These are phyloP conservation scores for Drosophila mimica DNA, from an alignment of 2,888 invertebrate genomes.

Conservation along the genomic window DNA sequence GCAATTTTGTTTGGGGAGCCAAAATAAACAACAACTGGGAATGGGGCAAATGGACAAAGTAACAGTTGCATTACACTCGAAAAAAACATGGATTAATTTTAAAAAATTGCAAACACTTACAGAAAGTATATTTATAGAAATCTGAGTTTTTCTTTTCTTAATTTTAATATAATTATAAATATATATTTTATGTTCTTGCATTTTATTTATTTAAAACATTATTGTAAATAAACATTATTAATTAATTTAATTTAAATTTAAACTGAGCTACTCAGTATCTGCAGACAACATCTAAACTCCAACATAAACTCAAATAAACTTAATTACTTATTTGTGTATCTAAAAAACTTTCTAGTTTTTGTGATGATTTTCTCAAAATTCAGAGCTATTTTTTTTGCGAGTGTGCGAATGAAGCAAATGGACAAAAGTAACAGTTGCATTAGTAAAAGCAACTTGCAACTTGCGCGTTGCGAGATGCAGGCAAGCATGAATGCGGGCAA, in stretches of 20 bases:
- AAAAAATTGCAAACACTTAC: not conserved
- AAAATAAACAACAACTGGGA: constrained; percentile 66
- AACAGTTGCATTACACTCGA: constrained; percentile 36
- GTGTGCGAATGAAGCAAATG: constrained; percentile 15
- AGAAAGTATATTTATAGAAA: not conserved
- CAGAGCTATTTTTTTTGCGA: not conserved
- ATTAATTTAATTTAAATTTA: not conserved
- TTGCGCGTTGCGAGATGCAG: constrained; percentile 17
- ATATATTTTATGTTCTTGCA: no score
- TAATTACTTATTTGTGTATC: no score
- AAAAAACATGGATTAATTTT: not conserved
- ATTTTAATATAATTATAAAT: not conserved
- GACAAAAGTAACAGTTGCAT: constrained; percentile 51
- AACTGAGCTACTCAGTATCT: not conserved
- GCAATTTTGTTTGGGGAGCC: constrained; percentile 65
- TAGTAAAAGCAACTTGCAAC: constrained; percentile 53
- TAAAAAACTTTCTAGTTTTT: not conserved
- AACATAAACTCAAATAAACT: no score
- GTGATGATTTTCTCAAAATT: no score
- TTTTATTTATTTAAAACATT: not conserved
- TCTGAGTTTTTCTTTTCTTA: not conserved
- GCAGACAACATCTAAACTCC: not conserved
- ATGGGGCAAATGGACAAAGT: constrained; percentile 38
- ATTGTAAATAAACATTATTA: not conserved
- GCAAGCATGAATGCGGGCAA: constrained; percentile 20